These are phyloP conservation scores for Phataginus tricuspis DNA, from an alignment of 2,797 vertebrate species.

Conservation along the genomic window DNA sequence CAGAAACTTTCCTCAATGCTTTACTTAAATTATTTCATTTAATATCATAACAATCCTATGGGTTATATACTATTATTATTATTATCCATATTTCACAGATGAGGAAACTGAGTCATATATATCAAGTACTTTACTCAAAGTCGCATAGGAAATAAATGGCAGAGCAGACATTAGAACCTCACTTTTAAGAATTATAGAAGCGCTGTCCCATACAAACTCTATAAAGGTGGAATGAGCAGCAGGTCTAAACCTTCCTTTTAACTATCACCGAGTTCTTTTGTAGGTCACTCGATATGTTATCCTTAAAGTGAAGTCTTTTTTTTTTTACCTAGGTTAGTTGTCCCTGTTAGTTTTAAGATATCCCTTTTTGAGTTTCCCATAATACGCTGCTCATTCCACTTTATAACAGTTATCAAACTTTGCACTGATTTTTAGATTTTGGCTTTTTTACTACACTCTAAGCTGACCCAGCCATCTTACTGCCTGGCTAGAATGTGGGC, in stretches of 20 bases:
- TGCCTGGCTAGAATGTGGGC: not conserved
- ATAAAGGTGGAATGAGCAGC: not conserved
- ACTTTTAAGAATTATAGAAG: not conserved
- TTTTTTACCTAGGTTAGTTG: not conserved
- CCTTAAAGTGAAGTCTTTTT: not conserved
- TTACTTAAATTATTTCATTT: not conserved
- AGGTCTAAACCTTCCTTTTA: not conserved
- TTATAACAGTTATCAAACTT: not conserved
- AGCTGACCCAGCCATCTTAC: not conserved
- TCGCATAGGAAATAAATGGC: not conserved
- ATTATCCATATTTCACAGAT: not conserved
- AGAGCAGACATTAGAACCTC: not conserved
- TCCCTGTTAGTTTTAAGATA: not conserved
- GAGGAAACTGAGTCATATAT: not conserved
- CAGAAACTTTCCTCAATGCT: not conserved
- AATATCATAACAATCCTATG: not conserved
- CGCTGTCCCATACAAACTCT: not conserved
- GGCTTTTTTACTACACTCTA: not conserved
- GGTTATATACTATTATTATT: not conserved
- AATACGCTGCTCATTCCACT: not conserved
- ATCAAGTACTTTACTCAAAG: not conserved
- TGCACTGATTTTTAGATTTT: not conserved
- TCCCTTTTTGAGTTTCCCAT: not conserved
- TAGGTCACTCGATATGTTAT: not conserved
- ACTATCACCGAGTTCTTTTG: not conserved